Evolutionary conservation across 1,140 invertebrate genomes (phyloP).

Genomic region (Ceratitis capitata): DNA sequence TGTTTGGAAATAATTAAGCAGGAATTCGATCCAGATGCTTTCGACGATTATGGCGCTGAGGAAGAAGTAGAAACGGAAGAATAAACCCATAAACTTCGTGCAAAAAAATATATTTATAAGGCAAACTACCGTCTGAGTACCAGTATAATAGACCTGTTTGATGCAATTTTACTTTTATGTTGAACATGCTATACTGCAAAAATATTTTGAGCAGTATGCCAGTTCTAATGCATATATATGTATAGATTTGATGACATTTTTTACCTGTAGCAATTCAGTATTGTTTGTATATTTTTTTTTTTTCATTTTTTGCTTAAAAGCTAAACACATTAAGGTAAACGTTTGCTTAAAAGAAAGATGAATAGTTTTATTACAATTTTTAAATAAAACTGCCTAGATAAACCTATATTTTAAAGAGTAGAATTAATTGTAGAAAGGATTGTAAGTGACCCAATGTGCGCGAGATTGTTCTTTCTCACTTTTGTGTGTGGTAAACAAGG

Average conservation of each 20-base stretch:
- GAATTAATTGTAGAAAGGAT: slow-evolving; percentile 91
- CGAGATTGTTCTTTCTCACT: slow-evolving; percentile 85
- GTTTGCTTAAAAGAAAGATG: too few species aligned
- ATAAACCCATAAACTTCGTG: neutral
- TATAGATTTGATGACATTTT: neutral
- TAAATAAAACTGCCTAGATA: too few species aligned
- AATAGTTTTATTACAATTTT: too few species aligned
- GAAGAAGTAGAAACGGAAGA: slow-evolving; percentile 57
- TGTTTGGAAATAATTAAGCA: slow-evolving; percentile 42
- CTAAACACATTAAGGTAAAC: too few species aligned
- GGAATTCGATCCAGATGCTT: slow-evolving; percentile 27
- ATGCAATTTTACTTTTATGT: too few species aligned
- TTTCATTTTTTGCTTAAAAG: neutral
- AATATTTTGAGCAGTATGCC: neutral
- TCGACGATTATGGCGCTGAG: slow-evolving; percentile 51
- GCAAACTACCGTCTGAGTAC: too few species aligned
- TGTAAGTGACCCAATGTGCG: slow-evolving; percentile 98
- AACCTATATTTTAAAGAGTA: slow-evolving; percentile 27
- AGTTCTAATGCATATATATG: neutral
- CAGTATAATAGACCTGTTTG: too few species aligned
- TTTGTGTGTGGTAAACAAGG: slow-evolving; percentile 91
- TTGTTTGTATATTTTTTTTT: neutral
- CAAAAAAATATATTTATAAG: too few species aligned
- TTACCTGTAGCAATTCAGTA: neutral
- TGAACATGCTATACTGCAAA: neutral